phyloP scores from a whole-genome alignment of 2,113 vertebrate species.

The Anguilla japonica region DNA sequence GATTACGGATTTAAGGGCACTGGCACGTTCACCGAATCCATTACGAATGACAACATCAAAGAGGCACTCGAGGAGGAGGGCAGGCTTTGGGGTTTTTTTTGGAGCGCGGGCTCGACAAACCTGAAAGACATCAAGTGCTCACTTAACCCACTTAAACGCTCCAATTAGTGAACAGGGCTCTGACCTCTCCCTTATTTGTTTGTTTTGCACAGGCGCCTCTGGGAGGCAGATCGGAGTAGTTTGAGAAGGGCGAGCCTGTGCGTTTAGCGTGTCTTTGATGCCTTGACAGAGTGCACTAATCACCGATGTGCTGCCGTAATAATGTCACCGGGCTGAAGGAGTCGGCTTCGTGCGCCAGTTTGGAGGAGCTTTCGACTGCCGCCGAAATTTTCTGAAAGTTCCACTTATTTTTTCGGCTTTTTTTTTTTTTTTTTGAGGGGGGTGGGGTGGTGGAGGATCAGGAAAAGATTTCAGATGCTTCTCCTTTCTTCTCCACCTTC shows the following conservation, averaged over 20 bases:
- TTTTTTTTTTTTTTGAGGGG: too few species aligned
- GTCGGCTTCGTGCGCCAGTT: background rate
- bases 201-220: conserved; percentile 19
- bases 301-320: background rate
- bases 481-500: background rate
- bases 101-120: conserved; percentile 53
- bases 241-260: background rate
- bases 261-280: background rate
- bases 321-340: background rate
- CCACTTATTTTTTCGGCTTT: background rate
- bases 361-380: too few species aligned
- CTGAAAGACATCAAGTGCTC: conserved; percentile 58
- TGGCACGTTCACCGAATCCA: conserved; percentile 52
- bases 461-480: background rate
- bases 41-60: conserved; percentile 65
- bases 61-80: conserved; percentile 61
- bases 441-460: background rate
- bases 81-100: conserved; percentile 58
- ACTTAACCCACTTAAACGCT: conserved; percentile 52
- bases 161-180: conserved; percentile 51
- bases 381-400: background rate
- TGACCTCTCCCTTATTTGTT: conserved; percentile 51
- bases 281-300: background rate
- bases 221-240: background rate
- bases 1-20: conserved; percentile 43